Evolutionary conservation across 1,140 invertebrate genomes (phyloP).

Genomic region (Papilio aristodemus): DNA sequence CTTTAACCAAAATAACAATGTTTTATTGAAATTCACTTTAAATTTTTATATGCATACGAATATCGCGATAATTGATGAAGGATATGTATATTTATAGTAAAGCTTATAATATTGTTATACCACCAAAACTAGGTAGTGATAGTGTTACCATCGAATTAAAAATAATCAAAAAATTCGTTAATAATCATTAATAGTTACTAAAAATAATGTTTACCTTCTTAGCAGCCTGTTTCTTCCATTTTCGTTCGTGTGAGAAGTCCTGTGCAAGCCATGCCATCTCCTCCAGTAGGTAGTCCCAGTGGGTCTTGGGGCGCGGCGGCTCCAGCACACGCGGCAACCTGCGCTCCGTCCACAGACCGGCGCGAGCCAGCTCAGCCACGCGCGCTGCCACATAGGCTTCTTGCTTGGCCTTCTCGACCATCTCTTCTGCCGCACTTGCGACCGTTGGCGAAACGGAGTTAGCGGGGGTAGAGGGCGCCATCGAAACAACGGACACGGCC

Average conservation of each 20-base stretch:
- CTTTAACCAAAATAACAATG: too few relatives aligned
- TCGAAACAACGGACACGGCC: constrained; percentile 76
- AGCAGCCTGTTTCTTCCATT: constrained; percentile 97
- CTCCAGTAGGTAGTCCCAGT: constrained; percentile 99
- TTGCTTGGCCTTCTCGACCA: constrained; percentile 84
- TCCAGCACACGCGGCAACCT: constrained; percentile 96
- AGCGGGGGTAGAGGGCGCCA: constrained; percentile 72
- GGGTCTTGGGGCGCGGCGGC: constrained; percentile 93
- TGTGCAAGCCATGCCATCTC: constrained; percentile 99
- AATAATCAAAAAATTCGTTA: too few relatives aligned
- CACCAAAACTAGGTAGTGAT: too few relatives aligned
- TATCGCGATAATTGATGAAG: too few relatives aligned
- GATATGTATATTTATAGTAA: too few relatives aligned
- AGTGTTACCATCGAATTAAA: too few relatives aligned
- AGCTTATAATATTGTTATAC: too few relatives aligned
- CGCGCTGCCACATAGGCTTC: constrained; percentile 97
- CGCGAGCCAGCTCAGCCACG: constrained; percentile 91
- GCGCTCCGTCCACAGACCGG: constrained; percentile 96
- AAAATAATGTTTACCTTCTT: constrained; percentile 89
- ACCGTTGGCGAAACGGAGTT: constrained; percentile 51
- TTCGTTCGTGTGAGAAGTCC: constrained; percentile 98
- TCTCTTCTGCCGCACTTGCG: constrained; percentile 48
- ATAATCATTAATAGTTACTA: too few relatives aligned
- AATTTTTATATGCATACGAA: too few relatives aligned
- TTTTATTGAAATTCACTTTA: too few relatives aligned